Percentiles rank a stretch among this genome's conserved stretches.
These are phyloP conservation scores for Dusona sp. DNA, from an alignment of 2,888 invertebrate species.

Conservation along the genomic window DNA sequence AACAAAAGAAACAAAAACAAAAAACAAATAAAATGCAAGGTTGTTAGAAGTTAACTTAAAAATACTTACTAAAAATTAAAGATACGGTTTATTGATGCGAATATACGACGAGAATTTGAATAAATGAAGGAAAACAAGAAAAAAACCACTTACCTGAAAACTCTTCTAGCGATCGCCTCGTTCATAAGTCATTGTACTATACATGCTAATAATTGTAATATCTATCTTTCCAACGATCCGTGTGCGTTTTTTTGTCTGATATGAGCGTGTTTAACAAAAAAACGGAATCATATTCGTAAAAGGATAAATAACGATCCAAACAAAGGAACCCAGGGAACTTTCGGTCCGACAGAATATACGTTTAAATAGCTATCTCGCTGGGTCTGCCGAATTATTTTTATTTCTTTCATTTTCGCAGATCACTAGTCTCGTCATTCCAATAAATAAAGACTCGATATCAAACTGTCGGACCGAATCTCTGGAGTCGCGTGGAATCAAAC, in stretches of 20 bases:
- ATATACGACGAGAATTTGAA: constrained; percentile 13
- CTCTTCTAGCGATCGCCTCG: constrained; percentile 69
- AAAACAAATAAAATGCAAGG: constrained; percentile 66
- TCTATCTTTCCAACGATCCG: constrained; percentile 59
- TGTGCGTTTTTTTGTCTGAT: constrained; percentile 48
- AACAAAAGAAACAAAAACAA: constrained; percentile 32
- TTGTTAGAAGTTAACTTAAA: constrained; percentile 69
- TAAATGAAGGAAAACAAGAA: constrained; percentile 27
- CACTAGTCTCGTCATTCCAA: constrained; percentile 60
- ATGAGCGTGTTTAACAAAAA: constrained; percentile 24
- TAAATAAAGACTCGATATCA: constrained; percentile 34
- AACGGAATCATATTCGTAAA: constrained; percentile 22
- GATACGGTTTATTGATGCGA: constrained; percentile 45
- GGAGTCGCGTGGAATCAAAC: constrained; percentile 44
- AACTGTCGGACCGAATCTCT: constrained; percentile 51
- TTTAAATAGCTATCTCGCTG: constrained; percentile 18
- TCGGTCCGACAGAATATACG: constrained; percentile 6
- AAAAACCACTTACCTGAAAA: constrained; percentile 55
- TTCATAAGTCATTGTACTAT: constrained; percentile 63
- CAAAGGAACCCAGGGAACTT: constrained; percentile 21
- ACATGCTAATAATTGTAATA: constrained; percentile 63
- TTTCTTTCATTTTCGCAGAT: constrained; percentile 29
- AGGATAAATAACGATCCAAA: constrained; percentile 5
- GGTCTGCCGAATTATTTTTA: constrained; percentile 7
- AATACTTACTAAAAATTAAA: constrained; percentile 60